Evolutionary conservation across 92 coral and sea anemone species (phyloP), one percentile per base, ranked within the genome.

Genomic region (Umimayanthus chanpuru): DNA sequence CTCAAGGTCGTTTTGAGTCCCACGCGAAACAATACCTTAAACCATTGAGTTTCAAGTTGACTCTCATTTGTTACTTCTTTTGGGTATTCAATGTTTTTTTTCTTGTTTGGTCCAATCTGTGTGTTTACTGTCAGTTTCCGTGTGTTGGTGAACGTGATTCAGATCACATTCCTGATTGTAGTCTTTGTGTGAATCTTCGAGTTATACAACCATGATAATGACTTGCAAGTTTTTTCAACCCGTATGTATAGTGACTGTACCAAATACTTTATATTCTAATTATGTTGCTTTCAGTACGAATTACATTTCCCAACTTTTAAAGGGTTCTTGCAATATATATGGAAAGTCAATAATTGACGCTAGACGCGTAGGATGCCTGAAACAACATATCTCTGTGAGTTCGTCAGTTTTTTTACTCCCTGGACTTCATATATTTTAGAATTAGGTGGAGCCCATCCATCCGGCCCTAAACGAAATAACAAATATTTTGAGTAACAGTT

Each of bases 341-440:
- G 47, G 21, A 18, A 76, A 76, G 56, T 41, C 30, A 18, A n/a
- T 76, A 18, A 43, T 76, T 55, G n/a, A 55, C 1, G 8, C 73
- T 55, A 36, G 29, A 58, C 7, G 72, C 29, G 32, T 32, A 81
- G 50, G 26, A 80, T 55, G 29, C 83, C 4, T 26, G 83, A 74
- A 32, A 61, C 75, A 23, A 38, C 9, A 81, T 20, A 81, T 67
- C 85, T 67, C 85, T 58, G 73, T 81, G 73, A 81, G 85, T 81
- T 36, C 47, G 26, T 74, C 15, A 21, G 7, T 14, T 21, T 20
- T 21, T 11, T 32, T 73, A 39, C n/a, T 74, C 41, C 32, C 29
- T 71, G 76, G n/a, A 28, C 76, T 30, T 9, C 6, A 29, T 26
- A 10, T 71, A 71, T 32, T 32, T 32, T 32, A 32, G 36, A 32